Percentiles rank a stretch among this genome's conserved stretches.
These are phyloP conservation scores for Laticauda laticaudata DNA, from an alignment of 2,113 vertebrate species.

Conservation along the genomic window DNA sequence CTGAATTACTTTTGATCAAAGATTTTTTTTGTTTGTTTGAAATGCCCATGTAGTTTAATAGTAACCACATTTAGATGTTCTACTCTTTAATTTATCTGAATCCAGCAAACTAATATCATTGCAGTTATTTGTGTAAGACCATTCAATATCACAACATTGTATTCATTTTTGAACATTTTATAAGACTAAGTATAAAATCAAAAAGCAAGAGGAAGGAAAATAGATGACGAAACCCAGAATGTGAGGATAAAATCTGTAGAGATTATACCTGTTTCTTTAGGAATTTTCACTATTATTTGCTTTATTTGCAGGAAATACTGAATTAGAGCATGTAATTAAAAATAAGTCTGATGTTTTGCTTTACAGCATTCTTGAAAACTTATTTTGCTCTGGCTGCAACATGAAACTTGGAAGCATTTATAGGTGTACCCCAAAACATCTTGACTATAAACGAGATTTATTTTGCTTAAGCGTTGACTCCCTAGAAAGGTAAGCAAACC, in stretches of 20 bases:
- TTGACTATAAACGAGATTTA: constrained; percentile 71
- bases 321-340: neutral
- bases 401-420: constrained; percentile 63
- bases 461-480: constrained; percentile 69
- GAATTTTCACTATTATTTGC: neutral
- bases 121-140: neutral
- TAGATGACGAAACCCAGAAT: neutral
- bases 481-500: constrained; percentile 66
- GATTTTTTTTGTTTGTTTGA: neutral
- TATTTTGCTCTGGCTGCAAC: constrained; percentile 67
- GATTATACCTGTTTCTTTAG: neutral
- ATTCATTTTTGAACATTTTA: neutral
- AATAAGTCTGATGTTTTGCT: fast-evolving
- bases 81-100: neutral
- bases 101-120: neutral
- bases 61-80: neutral
- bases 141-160: neutral
- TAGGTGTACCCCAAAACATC: constrained; percentile 64
- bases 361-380: constrained; percentile 60
- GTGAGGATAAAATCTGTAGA: neutral
- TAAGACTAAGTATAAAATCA: neutral
- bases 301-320: neutral
- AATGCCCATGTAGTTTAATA: neutral
- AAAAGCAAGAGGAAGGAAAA: neutral
- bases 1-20: neutral